phyloP scores from a whole-genome alignment of 2,113 vertebrate species.

The Canis aureus region DNA sequence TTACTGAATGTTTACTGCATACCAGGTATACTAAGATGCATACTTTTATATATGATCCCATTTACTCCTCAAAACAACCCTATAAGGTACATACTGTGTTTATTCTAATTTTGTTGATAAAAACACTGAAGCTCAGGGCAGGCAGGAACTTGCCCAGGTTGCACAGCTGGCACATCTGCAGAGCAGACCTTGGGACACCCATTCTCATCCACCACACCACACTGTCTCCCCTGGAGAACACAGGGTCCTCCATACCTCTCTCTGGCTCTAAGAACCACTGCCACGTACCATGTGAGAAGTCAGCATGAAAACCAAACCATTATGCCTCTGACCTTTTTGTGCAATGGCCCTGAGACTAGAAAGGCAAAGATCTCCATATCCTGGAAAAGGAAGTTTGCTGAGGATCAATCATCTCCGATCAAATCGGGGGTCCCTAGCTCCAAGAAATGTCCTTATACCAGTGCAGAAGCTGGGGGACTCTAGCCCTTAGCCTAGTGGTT shows the following conservation, averaged over 20 bases:
- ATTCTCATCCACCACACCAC: background rate
- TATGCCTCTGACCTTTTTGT: background rate
- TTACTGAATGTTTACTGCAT: background rate
- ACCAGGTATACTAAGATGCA: background rate
- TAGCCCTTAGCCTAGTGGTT: background rate
- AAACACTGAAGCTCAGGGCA: background rate
- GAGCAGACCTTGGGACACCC: background rate
- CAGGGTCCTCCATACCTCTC: background rate
- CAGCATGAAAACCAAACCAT: background rate
- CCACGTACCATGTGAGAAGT: background rate
- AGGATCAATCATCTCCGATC: background rate
- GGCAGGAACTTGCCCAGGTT: background rate
- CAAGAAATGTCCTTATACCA: background rate
- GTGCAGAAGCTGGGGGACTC: background rate
- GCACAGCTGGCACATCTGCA: background rate
- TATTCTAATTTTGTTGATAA: background rate
- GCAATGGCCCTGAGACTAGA: background rate
- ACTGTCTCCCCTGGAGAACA: background rate
- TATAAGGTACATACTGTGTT: background rate
- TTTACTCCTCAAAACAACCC: background rate
- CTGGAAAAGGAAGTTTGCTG: background rate
- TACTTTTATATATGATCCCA: background rate
- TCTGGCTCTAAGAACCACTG: background rate
- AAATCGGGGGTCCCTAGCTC: background rate
- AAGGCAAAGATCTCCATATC: background rate